These are phyloP conservation scores for Oligia strigilis DNA, from an alignment of 2,888 invertebrate genomes.

Conservation along the genomic window DNA sequence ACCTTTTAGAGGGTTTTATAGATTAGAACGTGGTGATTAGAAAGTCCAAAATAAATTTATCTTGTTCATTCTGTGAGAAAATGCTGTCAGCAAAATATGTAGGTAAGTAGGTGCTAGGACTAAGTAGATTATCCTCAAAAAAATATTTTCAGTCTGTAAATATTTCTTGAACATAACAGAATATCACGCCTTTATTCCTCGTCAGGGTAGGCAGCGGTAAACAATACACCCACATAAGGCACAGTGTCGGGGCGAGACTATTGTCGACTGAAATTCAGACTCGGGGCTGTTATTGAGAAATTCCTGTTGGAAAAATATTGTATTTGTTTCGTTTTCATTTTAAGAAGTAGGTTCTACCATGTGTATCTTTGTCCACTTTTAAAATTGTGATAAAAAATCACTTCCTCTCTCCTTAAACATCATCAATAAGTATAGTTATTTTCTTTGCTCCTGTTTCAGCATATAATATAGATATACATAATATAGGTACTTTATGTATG, in stretches of 20 bases:
- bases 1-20: background rate
- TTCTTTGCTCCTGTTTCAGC: too few relatives aligned
- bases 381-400: too few relatives aligned
- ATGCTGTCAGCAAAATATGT: background rate
- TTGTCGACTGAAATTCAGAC: background rate
- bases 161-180: background rate
- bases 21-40: slow-evolving; percentile 32
- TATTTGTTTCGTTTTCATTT: background rate
- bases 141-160: background rate
- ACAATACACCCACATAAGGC: background rate
- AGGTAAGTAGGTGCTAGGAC: background rate
- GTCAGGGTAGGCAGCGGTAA: too few relatives aligned
- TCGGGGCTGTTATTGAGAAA: background rate
- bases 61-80: slow-evolving; percentile 5
- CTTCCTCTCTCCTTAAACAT: too few relatives aligned
- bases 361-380: too few relatives aligned
- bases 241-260: background rate
- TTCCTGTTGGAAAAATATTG: background rate
- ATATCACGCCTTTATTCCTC: background rate
- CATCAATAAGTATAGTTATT: too few relatives aligned
- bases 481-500: too few relatives aligned
- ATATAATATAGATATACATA: too few relatives aligned
- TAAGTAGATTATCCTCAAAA: background rate
- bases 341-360: background rate
- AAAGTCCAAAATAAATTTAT: slow-evolving; percentile 11